phyloP scores from a whole-genome alignment of 2,888 invertebrate genomes.

The Panopea generosa region DNA sequence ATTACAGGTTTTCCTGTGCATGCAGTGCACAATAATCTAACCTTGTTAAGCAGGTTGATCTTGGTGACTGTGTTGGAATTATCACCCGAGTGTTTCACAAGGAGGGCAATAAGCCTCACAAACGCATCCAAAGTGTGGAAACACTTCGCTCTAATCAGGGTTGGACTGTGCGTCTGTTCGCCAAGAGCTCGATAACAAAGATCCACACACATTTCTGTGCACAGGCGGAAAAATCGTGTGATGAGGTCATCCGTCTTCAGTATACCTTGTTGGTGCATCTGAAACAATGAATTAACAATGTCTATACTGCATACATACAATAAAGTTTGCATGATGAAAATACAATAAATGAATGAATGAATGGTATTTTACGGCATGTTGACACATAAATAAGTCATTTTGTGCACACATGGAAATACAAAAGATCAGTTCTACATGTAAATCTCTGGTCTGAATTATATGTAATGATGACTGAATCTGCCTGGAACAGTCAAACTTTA shows the following conservation, averaged over 20 bases:
- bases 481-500: no score
- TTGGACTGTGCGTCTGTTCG: constrained; percentile 88
- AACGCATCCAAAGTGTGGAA: constrained; percentile 98
- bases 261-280: constrained; percentile 98
- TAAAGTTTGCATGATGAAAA: no score
- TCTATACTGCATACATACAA: no score
- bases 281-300: constrained; percentile 68
- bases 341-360: no score
- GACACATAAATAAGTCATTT: no score
- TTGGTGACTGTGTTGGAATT: constrained; percentile 95
- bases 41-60: constrained; percentile 98
- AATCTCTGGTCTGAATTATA: no score
- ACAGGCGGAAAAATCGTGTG: constrained; percentile 97
- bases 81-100: constrained; percentile 91
- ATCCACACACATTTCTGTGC: constrained; percentile 98
- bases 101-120: constrained; percentile 95
- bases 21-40: no score
- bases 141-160: constrained; percentile 93
- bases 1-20: no score
- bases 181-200: constrained; percentile 94
- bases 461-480: no score
- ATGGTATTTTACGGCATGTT: no score
- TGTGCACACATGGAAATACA: no score
- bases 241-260: constrained; percentile 99
- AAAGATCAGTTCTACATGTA: no score